Base-by-base conservation (phyloP, 2,113 vertebrate genomes). In the Corythaixoides concolor region DNA sequence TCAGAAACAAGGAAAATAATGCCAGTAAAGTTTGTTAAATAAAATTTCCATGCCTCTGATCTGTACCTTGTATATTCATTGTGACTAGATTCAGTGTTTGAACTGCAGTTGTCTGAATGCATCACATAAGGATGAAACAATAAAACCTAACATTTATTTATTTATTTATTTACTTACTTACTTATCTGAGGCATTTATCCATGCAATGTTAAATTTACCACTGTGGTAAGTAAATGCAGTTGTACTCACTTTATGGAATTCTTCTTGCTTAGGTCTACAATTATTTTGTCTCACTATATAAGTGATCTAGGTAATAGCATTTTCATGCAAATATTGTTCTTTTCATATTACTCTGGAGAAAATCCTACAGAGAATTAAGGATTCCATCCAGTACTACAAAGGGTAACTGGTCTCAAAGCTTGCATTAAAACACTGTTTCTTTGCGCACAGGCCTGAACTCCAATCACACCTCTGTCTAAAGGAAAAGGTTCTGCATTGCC, bases 381-480 rank as follows among this genome's bases (percentile, higher is more conserved):
- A 9, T 67, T 76, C 50, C 7, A 16, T 74, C 37, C 72, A 62
- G 30, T 43, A 19, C 22, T 28, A n/a, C 8, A 88, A 77, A 85
- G 35, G 19, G 14, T 72, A 74, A 77, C 22, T 85, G 33, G 11
- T 49, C 72, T 94, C 47, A 52, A 93, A 91, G 22, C 43, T 85
- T 64, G 23, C 2, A 1, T 59, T 84, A 84, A 88, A 84, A 70
- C 12, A 73, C 28, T 55, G 15, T n/a, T 53, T 88, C 76, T 88
- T 96, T 92, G 72, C 76, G 89, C 55, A 55, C 18, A 75, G 68
- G 56, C 35, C 87, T 96, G 63, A 90, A 90, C 28, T 88, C 30
- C 70, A 73, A 90, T 90, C 63, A 77, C 63, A 93, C 60, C 75
- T 96, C 77, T 88, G 66, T 95, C 94, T 90, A 89, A 88, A 86